A percentile compares a stretch with the other conserved stretches of the same genome.
Conservation (phyloP, 1,140 invertebrate species). For the Solen grandis region DNA sequence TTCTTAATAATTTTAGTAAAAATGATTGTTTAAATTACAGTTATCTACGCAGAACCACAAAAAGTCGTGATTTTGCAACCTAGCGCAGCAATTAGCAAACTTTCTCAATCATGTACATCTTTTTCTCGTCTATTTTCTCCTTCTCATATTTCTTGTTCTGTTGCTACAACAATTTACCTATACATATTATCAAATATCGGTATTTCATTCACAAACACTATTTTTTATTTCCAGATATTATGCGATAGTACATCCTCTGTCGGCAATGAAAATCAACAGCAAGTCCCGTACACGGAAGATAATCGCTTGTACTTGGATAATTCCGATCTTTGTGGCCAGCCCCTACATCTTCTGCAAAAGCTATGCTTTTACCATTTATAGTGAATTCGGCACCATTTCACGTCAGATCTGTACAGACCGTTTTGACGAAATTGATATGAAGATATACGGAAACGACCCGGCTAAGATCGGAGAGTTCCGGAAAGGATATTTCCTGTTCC, state of each 20-base stretch:
- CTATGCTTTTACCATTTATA: slow-evolving; percentile 72
- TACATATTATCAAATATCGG: too few species aligned
- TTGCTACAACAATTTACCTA: too few species aligned
- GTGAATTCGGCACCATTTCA: slow-evolving; percentile 76
- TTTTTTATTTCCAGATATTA: slow-evolving; percentile 80
- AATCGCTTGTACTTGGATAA: slow-evolving; percentile 80
- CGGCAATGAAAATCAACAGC: slow-evolving; percentile 79
- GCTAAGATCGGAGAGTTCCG: slow-evolving; percentile 73
- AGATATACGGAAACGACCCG: slow-evolving; percentile 60
- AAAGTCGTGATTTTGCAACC: too few species aligned
- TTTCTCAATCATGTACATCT: too few species aligned
- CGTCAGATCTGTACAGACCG: slow-evolving; percentile 79
- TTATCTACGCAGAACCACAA: too few species aligned
- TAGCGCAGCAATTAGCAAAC: too few species aligned
- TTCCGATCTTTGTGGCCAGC: slow-evolving; percentile 77
- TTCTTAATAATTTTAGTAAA: too few species aligned
- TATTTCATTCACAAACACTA: background rate
- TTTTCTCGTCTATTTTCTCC: too few species aligned
- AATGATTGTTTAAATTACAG: too few species aligned
- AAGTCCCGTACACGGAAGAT: slow-evolving; percentile 79
- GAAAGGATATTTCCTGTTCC: slow-evolving; percentile 79
- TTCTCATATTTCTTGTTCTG: too few species aligned
- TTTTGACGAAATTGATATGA: slow-evolving; percentile 75
- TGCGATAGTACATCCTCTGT: slow-evolving; percentile 82
- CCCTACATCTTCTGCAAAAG: slow-evolving; percentile 78